These are phyloP conservation scores for Venusia cambrica DNA, from an alignment of 2,888 invertebrate species.

Conservation along the genomic window DNA sequence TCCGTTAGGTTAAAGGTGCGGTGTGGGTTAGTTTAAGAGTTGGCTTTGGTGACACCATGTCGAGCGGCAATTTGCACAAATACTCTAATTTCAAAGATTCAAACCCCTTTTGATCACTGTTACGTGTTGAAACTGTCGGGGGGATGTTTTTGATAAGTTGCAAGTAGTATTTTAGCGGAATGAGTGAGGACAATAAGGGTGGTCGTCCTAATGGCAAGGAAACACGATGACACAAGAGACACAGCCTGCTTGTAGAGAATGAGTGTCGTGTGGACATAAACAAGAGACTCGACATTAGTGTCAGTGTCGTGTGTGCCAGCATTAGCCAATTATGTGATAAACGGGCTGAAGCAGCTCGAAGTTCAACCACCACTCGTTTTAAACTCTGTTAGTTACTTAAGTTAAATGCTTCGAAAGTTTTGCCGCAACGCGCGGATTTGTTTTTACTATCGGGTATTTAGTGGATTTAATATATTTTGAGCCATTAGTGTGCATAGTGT, in stretches of 20 bases:
- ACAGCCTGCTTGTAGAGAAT: too few relatives aligned
- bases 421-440: constrained; percentile 55
- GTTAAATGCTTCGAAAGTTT: constrained; percentile 70
- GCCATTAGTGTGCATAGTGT: constrained; percentile 71
- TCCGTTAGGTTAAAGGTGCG: constrained; percentile 40
- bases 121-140: constrained; percentile 40
- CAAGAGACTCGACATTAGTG: too few relatives aligned
- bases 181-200: constrained; percentile 75
- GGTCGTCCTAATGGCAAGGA: constrained; percentile 57
- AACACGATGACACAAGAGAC: too few relatives aligned
- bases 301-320: too few relatives aligned
- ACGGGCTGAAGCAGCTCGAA: constrained; percentile 41
- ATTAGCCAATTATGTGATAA: constrained; percentile 67
- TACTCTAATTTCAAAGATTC: constrained; percentile 53
- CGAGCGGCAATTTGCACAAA: constrained; percentile 62
- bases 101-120: constrained; percentile 61
- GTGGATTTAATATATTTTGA: constrained; percentile 73
- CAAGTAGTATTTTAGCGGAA: constrained; percentile 63
- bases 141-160: constrained; percentile 53
- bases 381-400: constrained; percentile 65
- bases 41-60: constrained; percentile 27
- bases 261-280: too few relatives aligned
- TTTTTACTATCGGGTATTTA: constrained; percentile 71
- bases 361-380: constrained; percentile 53
- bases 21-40: constrained; percentile 31